Base-by-base conservation (phyloP, 2,113 vertebrate genomes). In the Menidia beryllina region DNA sequence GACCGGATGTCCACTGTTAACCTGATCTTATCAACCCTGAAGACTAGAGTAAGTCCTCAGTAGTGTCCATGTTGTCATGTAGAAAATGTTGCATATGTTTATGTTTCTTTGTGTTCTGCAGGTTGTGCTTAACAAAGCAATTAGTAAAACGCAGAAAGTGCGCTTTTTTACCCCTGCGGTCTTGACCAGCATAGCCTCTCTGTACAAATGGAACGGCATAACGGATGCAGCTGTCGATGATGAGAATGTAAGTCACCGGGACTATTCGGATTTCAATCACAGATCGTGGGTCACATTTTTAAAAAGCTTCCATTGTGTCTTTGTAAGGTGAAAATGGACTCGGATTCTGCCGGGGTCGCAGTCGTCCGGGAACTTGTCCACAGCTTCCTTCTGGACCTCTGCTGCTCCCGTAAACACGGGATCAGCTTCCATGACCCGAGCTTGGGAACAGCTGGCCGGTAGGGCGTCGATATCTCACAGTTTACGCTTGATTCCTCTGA, bases 141-240 rank as follows among this genome's bases (percentile, higher is more conserved):
- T 99, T 55, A 98, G 88, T 41, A 99, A 99, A 86, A 98, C 97
- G 0, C 97, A 98, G 92, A 99, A 98, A 69, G 93, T 99, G 17
- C 96, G 92, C 0, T 97, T 99, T 82, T 99, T 99, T 65, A 95
- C 93, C 0, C 88, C 94, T 0, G 91, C 93, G 5, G 21, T 96
- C 2, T 69, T 99, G 75, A 90, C 91, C 82, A 93, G 93, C 63
- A 91, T 99, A 0, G 93, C 97, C 0, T 95, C 95, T 0, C 92
- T 99, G 24, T 99, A 98, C 77, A 88, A 77, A 41, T 99, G 97
- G 97, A 96, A 94, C 12, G 98, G 97, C n/a, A 92, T 95, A 54
- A 90, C 88, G 1, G 97, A 99, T 54, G 94, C 95, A 54, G 86
- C 71, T 50, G 68, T 91, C 19, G 93, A 88, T 15, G 83, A 91